Evolutionary conservation across 2,888 invertebrate species (phyloP).

Genomic region (Phanerotoma sp.): DNA sequence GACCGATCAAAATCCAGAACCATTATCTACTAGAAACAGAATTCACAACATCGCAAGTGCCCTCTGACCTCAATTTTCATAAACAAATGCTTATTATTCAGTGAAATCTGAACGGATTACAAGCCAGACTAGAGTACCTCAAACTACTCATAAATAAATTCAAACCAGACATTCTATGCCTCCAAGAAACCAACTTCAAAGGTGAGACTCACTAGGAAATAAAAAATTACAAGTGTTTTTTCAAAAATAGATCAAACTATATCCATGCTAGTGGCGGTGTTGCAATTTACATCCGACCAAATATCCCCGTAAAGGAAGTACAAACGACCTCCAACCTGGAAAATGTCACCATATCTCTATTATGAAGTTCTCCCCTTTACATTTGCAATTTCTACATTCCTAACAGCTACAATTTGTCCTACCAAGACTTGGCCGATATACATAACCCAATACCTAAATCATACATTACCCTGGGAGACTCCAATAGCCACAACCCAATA

Average conservation of each 20-base stretch:
- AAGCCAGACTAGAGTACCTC: slow-evolving; percentile 3
- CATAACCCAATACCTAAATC: slow-evolving; percentile 34
- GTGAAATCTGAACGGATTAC: slow-evolving; percentile 16
- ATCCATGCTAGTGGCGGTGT: slow-evolving; percentile 24
- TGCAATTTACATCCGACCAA: slow-evolving; percentile 13
- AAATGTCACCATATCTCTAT: too few relatives aligned
- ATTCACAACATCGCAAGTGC: neutral
- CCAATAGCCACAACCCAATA: neutral
- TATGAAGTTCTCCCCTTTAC: too few relatives aligned
- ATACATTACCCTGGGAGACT: slow-evolving; percentile 35
- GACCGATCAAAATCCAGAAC: neutral
- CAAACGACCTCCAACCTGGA: too few relatives aligned
- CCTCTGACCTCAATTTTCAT: neutral
- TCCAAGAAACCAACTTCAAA: slow-evolving; percentile 23
- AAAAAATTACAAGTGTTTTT: slow-evolving; percentile 16
- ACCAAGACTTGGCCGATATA: slow-evolving; percentile 24
- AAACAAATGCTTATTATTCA: slow-evolving; percentile 3
- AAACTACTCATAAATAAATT: slow-evolving; percentile 1
- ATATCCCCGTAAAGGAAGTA: slow-evolving; percentile 12
- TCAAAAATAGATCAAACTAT: slow-evolving; percentile 19
- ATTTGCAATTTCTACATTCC: slow-evolving; percentile 33
- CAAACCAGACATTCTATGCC: slow-evolving; percentile 1
- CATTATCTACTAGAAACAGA: neutral
- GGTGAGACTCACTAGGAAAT: neutral
- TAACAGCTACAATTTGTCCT: slow-evolving; percentile 15